Percentiles rank a stretch among this genome's conserved stretches.
These are phyloP conservation scores for Marasmarcha lunaedactyla DNA, from an alignment of 2,888 invertebrate genomes.

Conservation along the genomic window DNA sequence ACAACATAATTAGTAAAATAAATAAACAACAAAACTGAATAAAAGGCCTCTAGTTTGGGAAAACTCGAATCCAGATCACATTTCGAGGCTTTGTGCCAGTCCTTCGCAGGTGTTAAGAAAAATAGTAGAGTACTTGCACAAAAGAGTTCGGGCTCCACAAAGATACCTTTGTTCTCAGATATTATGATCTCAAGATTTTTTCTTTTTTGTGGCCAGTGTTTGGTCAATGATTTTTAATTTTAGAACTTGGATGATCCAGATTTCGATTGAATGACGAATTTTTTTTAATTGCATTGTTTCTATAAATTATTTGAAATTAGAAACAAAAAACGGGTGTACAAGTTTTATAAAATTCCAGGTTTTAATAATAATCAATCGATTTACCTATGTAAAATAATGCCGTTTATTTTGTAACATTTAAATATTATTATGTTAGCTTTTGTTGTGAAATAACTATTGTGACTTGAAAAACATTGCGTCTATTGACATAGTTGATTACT, in stretches of 20 bases:
- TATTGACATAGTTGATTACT: no score
- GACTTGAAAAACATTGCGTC: no score
- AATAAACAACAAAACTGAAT: slow-evolving; percentile 1
- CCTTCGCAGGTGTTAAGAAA: slow-evolving; percentile 52
- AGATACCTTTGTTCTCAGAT: slow-evolving; percentile 21
- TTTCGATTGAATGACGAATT: background rate
- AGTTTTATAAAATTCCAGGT: no score
- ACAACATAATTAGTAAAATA: slow-evolving; percentile 14
- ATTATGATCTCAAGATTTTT: slow-evolving; percentile 31
- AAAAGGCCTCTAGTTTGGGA: background rate
- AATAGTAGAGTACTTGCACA: slow-evolving; percentile 26
- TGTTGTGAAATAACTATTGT: no score
- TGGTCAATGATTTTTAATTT: slow-evolving; percentile 10
- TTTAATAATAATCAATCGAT: no score
- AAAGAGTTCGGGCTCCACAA: background rate
- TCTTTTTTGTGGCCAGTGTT: slow-evolving; percentile 16
- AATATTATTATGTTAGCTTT: no score
- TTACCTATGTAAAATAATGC: no score
- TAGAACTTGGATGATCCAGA: slow-evolving; percentile 1
- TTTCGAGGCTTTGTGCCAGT: slow-evolving; percentile 39
- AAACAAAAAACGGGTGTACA: no score
- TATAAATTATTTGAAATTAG: no score
- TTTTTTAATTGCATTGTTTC: background rate
- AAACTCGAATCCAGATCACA: slow-evolving; percentile 25
- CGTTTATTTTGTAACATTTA: no score